phyloP scores from a whole-genome alignment of 1,140 invertebrate genomes.

The Subanguina moxae region DNA sequence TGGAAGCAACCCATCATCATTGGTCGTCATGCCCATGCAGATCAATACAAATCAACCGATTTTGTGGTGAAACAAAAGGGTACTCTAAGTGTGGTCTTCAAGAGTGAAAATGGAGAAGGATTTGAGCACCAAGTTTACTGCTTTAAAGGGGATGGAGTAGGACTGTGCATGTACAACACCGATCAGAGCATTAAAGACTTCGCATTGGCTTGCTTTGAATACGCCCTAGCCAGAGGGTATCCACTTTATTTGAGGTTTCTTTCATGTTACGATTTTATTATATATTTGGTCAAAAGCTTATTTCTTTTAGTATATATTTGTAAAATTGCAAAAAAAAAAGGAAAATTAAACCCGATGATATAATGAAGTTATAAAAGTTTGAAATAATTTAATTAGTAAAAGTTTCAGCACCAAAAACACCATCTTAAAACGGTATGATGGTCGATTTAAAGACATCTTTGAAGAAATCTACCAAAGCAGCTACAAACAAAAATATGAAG shows the following conservation, averaged over 20 bases:
- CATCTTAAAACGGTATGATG: conserved; percentile 97
- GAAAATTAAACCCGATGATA: too few relatives aligned
- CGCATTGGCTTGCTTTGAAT: conserved; percentile 58
- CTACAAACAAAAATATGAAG: conserved; percentile 81
- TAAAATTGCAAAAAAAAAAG: too few relatives aligned
- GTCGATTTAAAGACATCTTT: conserved; percentile 98
- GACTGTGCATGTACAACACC: conserved; percentile 74
- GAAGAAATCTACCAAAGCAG: conserved; percentile 89
- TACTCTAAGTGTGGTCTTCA: conserved; percentile 78
- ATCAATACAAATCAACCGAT: conserved; percentile 94
- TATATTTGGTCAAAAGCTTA: too few relatives aligned
- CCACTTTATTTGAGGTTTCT: conserved; percentile 61
- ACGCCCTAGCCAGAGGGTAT: conserved; percentile 52
- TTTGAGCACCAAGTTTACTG: conserved; percentile 68
- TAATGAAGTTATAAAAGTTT: too few relatives aligned
- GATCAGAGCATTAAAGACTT: conserved; percentile 49
- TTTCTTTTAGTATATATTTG: too few relatives aligned
- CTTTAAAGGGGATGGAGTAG: conserved; percentile 77
- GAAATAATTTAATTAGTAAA: too few relatives aligned
- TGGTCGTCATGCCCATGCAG: conserved; percentile 91
- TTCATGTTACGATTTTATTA: too few relatives aligned
- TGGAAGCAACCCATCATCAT: conserved; percentile 96
- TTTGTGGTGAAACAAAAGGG: conserved; percentile 82
- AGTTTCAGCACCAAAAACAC: conserved; percentile 85
- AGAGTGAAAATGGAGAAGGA: conserved; percentile 64